Base-by-base conservation (phyloP, 2,888 invertebrate genomes). In the Amphipyra tragopoginis region DNA sequence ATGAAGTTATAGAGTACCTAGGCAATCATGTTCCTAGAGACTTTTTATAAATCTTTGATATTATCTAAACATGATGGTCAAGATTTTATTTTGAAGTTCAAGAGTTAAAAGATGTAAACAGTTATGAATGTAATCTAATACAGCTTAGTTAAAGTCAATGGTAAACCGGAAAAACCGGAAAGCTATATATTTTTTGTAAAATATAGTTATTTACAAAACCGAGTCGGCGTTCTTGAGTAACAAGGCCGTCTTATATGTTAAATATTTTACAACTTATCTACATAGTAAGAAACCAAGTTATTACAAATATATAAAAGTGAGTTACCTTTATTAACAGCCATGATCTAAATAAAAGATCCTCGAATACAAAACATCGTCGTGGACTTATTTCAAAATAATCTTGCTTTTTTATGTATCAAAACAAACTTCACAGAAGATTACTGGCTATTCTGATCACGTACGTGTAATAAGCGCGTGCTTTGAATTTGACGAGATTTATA, bases 321-420 rank as follows among this genome's bases (percentile, higher is more conserved):
- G 77, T 82, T 83, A 86, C 86, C 86, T 84, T 80, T 85, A 75
- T 63, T 80, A 66, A 45, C 75, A 76, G 79, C 80, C 86, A 86
- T 86, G 76, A 70, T 80, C 58, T 76, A 76, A 67, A 65, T 62
- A 59, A 74, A 79, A 70, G 64, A 70, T 74, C 72, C 58, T 76
- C 71, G 53, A 72, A 68, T 67, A 65, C 44, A 73, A 69, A 74
- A 69, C 74, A 76, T 80, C 66, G 74, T 79, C 72, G 72, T 65
- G 53, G 66, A 60, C 67, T 73, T 72, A 57, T 72, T 63, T 45
- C 21, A 62, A 78, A 58, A 66, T n/a, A 8, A 40, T 40, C 50
- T 14, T 10, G 33, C n/a, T 53, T 65, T 15, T 51, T 60, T 43
- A 38, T 38, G 10, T 44, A 69, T 58, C 47, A 64, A 63, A 64